Evolutionary conservation across 2,113 vertebrate genomes (phyloP).

Genomic region (Ramphastos sulfuratus): DNA sequence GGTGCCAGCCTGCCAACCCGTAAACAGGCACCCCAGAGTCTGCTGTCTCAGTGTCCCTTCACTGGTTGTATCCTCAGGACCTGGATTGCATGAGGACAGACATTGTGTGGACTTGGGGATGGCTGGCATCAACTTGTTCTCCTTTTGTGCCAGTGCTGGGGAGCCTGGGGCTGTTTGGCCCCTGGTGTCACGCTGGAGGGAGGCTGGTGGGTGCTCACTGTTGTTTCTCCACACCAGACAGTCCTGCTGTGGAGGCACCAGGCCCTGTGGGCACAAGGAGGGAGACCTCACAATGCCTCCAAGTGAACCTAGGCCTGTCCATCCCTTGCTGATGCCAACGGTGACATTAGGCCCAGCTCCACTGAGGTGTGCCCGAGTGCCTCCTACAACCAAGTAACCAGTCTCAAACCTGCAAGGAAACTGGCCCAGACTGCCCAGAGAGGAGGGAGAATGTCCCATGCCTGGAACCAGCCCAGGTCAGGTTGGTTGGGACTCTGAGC

Average conservation of each 20-base stretch:
- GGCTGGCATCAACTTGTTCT: neutral
- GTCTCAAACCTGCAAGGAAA: neutral
- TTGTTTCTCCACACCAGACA: neutral
- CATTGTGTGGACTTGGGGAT: fast-evolving
- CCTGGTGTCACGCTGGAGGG: neutral
- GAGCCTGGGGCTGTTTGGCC: neutral
- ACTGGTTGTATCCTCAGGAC: fast-evolving
- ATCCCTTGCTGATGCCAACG: neutral
- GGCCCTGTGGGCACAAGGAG: neutral
- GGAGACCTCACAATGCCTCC: neutral
- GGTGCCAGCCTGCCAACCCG: neutral
- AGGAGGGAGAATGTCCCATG: neutral
- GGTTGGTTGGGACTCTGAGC: neutral
- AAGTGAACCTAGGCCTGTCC: neutral
- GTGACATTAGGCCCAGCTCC: neutral
- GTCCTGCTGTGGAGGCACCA: neutral
- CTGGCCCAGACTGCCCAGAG: neutral
- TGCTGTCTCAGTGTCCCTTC: neutral
- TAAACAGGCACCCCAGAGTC: fast-evolving
- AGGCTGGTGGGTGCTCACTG: neutral
- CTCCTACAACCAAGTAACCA: neutral
- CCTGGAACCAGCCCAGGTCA: neutral
- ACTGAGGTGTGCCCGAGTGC: neutral
- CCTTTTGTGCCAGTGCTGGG: neutral
- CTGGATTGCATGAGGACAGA: neutral